Evolutionary conservation across 1,140 invertebrate genomes (phyloP), one percentile per base, ranked within the genome.

Genomic region (Drosophila littoralis): DNA sequence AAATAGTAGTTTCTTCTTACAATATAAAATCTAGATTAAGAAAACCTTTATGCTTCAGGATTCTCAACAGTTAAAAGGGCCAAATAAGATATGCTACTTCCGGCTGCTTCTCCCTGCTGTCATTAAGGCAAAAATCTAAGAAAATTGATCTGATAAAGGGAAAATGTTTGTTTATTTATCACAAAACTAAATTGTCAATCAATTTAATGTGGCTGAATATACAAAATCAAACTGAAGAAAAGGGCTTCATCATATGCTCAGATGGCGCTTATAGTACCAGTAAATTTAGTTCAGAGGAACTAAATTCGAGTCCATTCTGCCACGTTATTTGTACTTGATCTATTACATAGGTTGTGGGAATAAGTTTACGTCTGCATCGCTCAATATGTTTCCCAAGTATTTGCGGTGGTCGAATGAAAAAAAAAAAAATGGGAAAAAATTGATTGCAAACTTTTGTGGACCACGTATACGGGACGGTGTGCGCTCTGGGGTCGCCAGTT

Each of bases 401-500:
- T 86, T 86, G 79, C 65, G 46, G 67, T 74, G 82, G 38, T 46
- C 63, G 46, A 60, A 15, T 35, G 32, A 51, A 77, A 52, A 40
- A 40, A 35, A 28, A 7, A 33, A 28, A 28, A 28, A 5, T 28
- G 22, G 0, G 22, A 40, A 60, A 74, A 77, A 71, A 67, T 85
- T 70, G 54, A 88, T 77, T 81, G 83, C 79, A 86, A 86, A 88
- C 67, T 88, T 88, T 86, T 40, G 60, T 50, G 43, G 54, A 59
- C 83, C 79, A 81, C 63, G 81, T 85, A 66, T 52, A 42, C 54
- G 33, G 33, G 28, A 12, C n/a, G 42, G 42, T 59, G 64, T 28
- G 15, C 28, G 63, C 69, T 58, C 66, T 71, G 64, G 48, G 75
- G 75, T 63, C 51, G 65, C 32, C 59, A 60, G 84, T 89, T 89